These are phyloP conservation scores for Aramus guarauna DNA, from an alignment of 2,113 vertebrate species.

Conservation along the genomic window DNA sequence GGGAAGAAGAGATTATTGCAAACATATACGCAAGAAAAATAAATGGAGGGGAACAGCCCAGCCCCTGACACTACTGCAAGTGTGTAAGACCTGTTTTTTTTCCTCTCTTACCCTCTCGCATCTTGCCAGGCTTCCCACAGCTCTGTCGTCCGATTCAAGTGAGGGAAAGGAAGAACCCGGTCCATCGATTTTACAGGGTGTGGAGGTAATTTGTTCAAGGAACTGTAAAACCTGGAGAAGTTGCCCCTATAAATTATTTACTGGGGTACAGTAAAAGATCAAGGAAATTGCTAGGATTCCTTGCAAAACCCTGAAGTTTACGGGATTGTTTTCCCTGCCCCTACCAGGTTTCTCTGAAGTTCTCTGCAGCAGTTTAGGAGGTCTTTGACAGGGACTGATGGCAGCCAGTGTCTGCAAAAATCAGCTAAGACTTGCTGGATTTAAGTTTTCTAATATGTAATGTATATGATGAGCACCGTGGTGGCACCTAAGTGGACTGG, in stretches of 20 bases:
- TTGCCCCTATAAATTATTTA: not conserved
- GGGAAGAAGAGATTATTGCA: not conserved
- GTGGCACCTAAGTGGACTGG: not conserved
- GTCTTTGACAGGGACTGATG: not conserved
- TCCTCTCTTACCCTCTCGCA: not conserved
- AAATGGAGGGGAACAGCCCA: not conserved
- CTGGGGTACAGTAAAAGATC: not conserved
- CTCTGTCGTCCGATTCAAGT: not conserved
- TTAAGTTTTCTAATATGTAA: not conserved
- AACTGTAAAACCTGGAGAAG: not conserved
- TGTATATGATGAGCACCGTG: not conserved
- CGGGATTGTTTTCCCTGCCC: not conserved
- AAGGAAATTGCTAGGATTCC: constrained; percentile 11
- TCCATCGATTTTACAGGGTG: not conserved
- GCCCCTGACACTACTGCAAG: not conserved
- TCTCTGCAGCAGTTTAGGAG: not conserved
- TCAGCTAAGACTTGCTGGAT: not conserved
- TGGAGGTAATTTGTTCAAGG: not conserved
- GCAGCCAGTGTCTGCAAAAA: not conserved
- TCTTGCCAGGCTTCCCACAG: not conserved
- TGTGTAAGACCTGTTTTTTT: not conserved
- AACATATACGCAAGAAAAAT: not conserved
- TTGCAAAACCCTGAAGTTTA: not conserved
- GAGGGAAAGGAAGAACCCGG: not conserved
- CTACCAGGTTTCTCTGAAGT: not conserved